A percentile compares a stretch with the other conserved stretches of the same genome.
Evolutionary conservation across 2,888 invertebrate genomes (phyloP).

Genomic region (Morpho deidamia): DNA sequence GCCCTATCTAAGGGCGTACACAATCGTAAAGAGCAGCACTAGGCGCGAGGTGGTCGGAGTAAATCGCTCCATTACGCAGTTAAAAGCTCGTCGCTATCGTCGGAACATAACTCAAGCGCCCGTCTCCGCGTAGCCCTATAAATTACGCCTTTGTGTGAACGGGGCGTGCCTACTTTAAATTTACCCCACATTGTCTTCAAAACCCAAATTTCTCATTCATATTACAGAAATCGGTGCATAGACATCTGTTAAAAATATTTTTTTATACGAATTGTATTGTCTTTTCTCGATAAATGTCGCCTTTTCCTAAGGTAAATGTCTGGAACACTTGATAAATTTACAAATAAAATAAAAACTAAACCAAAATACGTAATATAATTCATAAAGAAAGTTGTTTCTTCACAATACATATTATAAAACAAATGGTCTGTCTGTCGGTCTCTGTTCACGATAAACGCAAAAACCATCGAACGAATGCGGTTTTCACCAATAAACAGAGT

Average conservation of each 20-base stretch:
- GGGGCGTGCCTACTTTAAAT: conserved; percentile 74
- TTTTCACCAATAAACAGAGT: no score
- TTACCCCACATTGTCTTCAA: conserved; percentile 76
- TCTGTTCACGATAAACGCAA: no score
- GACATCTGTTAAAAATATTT: neutral
- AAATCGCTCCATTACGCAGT: conserved; percentile 78
- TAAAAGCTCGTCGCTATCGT: conserved; percentile 78
- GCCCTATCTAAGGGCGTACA: conserved; percentile 37
- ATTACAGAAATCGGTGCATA: conserved; percentile 37
- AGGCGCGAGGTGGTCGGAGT: conserved; percentile 69
- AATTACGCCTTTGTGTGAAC: conserved; percentile 76
- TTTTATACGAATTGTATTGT: no score
- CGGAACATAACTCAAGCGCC: conserved; percentile 73
- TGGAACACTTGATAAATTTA: no score
- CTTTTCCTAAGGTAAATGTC: no score
- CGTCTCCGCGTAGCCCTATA: conserved; percentile 72
- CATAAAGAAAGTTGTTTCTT: no score
- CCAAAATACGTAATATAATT: no score
- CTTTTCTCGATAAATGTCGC: no score
- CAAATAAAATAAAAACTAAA: no score
- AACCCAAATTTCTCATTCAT: conserved; percentile 58
- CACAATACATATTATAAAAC: no score
- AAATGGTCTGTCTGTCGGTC: no score
- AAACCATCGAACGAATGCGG: no score
- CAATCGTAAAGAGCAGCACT: conserved; percentile 50